Evolutionary conservation across 2,797 vertebrate genomes (phyloP).

Genomic region (Diplodus sargus): DNA sequence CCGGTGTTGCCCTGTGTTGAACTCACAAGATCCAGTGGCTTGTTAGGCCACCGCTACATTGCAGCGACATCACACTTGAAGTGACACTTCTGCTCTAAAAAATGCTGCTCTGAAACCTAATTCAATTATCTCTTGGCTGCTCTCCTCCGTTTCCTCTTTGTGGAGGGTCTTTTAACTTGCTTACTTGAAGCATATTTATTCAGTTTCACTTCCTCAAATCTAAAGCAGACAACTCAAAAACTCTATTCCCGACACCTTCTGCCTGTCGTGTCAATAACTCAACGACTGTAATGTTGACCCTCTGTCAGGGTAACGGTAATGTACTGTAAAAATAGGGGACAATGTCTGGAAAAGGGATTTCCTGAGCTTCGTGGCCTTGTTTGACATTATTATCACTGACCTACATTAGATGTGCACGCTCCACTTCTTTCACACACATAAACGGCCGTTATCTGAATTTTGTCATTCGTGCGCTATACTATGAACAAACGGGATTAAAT

Average conservation of each 20-base stretch:
- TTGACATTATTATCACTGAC: conserved; percentile 65
- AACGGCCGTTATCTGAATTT: conserved; percentile 49
- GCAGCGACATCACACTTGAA: not conserved
- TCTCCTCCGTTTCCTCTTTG: conserved; percentile 41
- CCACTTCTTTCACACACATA: conserved; percentile 63
- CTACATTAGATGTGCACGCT: conserved; percentile 65
- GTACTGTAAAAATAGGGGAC: conserved; percentile 44
- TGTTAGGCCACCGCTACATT: not conserved
- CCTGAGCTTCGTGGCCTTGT: conserved; percentile 34
- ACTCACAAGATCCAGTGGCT: not conserved
- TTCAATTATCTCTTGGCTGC: conserved; percentile 2
- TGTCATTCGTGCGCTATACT: conserved; percentile 42
- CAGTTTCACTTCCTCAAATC: conserved; percentile 59
- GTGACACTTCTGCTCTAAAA: conserved; percentile 3
- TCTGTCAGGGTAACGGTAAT: conserved; percentile 23
- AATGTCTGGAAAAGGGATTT: conserved; percentile 69
- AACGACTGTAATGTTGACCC: conserved; percentile 4
- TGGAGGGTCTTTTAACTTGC: conserved; percentile 3
- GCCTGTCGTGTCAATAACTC: not conserved
- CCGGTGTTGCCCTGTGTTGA: conserved; percentile 14
- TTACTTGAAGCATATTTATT: conserved; percentile 8
- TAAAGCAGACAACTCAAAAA: not conserved
- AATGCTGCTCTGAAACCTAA: conserved; percentile 5
- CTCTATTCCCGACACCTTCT: not conserved
- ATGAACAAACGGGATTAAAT: conserved; percentile 70